Base-by-base conservation (phyloP, 1,140 invertebrate genomes). In the Idris sp. region DNA sequence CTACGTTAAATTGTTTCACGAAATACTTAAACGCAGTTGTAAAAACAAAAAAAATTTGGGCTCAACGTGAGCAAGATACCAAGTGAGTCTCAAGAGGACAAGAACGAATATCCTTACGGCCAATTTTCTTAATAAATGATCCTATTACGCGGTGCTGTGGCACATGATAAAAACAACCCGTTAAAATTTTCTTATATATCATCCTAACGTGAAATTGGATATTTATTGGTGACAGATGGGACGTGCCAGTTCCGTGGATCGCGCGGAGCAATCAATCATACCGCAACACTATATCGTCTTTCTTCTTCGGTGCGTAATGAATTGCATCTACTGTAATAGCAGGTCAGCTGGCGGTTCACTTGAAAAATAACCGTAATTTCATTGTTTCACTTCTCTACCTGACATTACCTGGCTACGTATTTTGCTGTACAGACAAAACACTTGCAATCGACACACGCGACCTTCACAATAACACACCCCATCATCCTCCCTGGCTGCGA, bases 191-290 rank as follows among this genome's bases (percentile, higher is more conserved):
- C 83, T 87, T 87, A 87, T 86, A 85, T 83, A 84, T 87, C 83
- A 85, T 82, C 78, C 79, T 80, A 83, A 86, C 77, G 80, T 84
- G 84, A 86, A 87, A 87, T 86, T 86, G 84, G 86, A 86, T 87
- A 87, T 87, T 86, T 87, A 86, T 87, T 84, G 83, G 83, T 83
- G 84, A 86, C 85, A 86, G 84, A 84, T 84, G 82, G 83, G 83
- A 83, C 83, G 80, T 69, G 82, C 79, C 81, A 74, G 78, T 83
- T 83, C 80, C 74, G 64, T 79, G 81, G 81, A 84, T 86, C 81
- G 81, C 78, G 77, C 73, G 11, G 65, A 76, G 76, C 77, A 82
- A 87, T 87, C 83, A 86, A 87, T 87, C 85, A 87, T 85, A 80
- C 74, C 77, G 81, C 81, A 81, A 83, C 78, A 79, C 79, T 80